Conservation (phyloP, 2,888 invertebrate species). For the Spisula subtruncata region DNA sequence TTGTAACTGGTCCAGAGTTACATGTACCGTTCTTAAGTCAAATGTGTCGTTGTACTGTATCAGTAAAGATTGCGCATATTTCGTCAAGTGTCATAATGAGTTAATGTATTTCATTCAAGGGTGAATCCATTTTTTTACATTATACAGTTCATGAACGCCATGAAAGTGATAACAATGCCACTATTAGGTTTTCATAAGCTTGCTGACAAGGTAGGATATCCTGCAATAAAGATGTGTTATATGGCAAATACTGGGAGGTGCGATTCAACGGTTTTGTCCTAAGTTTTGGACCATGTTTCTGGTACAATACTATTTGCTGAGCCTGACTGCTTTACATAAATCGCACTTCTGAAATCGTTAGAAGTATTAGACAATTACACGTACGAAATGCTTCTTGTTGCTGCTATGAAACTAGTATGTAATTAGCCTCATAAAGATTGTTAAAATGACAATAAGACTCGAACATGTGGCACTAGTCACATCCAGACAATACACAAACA, state of each 20-base stretch:
- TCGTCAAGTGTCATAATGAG: conserved; percentile 65
- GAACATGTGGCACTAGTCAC: conserved; percentile 61
- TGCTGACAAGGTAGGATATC: conserved; percentile 68
- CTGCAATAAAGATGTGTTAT: conserved; percentile 57
- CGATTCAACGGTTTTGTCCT: conserved; percentile 74
- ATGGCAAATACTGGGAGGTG: conserved; percentile 78
- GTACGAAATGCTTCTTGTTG: conserved; percentile 52
- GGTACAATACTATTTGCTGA: conserved; percentile 70
- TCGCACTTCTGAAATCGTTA: conserved; percentile 48
- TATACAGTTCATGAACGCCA: conserved; percentile 71
- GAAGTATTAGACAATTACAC: conserved; percentile 34
- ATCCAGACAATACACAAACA: conserved; percentile 47
- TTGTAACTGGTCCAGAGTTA: conserved; percentile 61
- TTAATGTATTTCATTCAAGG: conserved; percentile 69
- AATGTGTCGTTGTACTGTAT: conserved; percentile 72
- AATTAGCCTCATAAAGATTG: conserved; percentile 56
- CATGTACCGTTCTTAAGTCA: conserved; percentile 68
- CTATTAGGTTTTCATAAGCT: conserved; percentile 64
- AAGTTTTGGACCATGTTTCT: conserved; percentile 73
- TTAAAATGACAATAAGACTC: conserved; percentile 66
- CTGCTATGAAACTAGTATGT: conserved; percentile 64
- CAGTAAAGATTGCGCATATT: conserved; percentile 62
- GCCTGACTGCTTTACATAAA: conserved; percentile 71
- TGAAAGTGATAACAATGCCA: conserved; percentile 66
- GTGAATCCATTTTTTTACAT: conserved; percentile 72